These are phyloP conservation scores for Anabacerthia variegaticeps DNA, from an alignment of 2,797 vertebrate species.

Conservation along the genomic window DNA sequence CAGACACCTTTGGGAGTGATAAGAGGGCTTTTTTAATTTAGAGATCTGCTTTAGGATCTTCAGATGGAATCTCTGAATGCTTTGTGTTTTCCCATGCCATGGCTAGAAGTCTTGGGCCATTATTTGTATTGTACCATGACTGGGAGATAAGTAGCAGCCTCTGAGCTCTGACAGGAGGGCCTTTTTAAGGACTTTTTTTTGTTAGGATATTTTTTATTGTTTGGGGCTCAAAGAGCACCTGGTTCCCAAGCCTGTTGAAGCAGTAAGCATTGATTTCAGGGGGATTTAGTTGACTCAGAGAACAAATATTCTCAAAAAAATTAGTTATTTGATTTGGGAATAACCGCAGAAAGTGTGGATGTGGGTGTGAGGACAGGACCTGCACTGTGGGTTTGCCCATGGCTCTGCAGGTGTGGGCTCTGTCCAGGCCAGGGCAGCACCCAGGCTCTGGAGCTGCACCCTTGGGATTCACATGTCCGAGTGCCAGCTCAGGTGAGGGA, in stretches of 20 bases:
- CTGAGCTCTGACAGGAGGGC: neutral
- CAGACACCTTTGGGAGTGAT: neutral
- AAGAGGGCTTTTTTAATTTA: neutral
- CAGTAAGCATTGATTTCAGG: neutral
- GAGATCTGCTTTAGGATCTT: neutral
- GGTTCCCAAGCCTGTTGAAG: neutral
- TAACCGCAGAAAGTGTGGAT: neutral
- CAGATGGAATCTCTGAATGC: neutral
- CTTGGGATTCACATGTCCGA: neutral
- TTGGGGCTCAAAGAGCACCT: neutral
- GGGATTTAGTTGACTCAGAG: neutral
- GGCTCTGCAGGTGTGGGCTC: neutral
- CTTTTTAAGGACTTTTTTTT: neutral
- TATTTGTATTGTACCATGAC: neutral
- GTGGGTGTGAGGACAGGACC: neutral
- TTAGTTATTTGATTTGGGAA: neutral
- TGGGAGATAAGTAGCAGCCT: neutral
- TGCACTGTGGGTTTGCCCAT: rapidly evolving
- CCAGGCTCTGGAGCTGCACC: neutral
- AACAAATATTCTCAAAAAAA: neutral
- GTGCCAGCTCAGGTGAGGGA: neutral
- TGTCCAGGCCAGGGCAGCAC: neutral
- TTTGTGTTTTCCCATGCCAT: neutral
- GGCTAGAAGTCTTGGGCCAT: neutral
- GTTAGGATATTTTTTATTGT: neutral